Evolutionary conservation across 2,797 vertebrate species (phyloP).

Genomic region (Poeciliopsis infans): DNA sequence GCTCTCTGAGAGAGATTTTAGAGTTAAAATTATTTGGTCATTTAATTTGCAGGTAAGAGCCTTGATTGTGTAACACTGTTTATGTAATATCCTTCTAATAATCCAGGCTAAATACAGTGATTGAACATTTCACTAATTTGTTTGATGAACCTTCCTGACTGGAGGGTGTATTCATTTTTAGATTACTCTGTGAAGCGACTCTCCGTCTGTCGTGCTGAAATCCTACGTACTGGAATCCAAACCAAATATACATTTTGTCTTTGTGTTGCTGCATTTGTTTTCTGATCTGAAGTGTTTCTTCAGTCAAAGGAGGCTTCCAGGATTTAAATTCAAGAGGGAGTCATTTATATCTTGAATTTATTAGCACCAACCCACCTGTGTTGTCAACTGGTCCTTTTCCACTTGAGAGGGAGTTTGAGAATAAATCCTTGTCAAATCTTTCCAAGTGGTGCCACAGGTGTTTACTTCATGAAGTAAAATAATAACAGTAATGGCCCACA

Average conservation of each 20-base stretch:
- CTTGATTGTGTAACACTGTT: slow-evolving; percentile 5
- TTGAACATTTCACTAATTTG: not conserved
- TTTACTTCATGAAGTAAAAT: not conserved
- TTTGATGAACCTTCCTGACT: not conserved
- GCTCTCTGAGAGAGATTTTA: not conserved
- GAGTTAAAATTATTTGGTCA: not conserved
- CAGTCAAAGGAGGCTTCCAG: not conserved
- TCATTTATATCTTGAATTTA: not conserved
- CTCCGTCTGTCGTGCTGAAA: not conserved
- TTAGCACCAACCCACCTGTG: not conserved
- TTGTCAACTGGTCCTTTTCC: not conserved
- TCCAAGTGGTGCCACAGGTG: not conserved
- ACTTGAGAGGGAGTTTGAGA: not conserved
- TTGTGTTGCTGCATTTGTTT: not conserved
- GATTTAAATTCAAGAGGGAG: not conserved
- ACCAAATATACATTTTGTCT: not conserved
- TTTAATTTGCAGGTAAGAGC: not conserved
- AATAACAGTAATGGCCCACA: too few species aligned
- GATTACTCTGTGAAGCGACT: not conserved
- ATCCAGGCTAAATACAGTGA: not conserved
- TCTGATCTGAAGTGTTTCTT: not conserved
- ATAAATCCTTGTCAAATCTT: not conserved
- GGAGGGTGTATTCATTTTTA: not conserved
- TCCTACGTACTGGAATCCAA: not conserved
- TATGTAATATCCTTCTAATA: not conserved